Evolutionary conservation across 2,888 invertebrate species (phyloP).

Genomic region (Oscheius sp.): DNA sequence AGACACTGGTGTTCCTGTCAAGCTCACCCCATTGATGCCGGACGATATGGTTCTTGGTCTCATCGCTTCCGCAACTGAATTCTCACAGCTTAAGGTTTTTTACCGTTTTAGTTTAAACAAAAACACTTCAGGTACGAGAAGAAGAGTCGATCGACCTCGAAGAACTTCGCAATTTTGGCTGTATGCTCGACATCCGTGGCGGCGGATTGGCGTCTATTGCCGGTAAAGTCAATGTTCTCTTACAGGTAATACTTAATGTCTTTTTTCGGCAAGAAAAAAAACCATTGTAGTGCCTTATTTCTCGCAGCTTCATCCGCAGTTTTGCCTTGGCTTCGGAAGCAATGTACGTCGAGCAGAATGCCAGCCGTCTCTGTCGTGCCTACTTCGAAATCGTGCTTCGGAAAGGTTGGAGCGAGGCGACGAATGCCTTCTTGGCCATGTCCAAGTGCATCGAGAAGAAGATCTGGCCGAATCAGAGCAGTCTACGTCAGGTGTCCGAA

Average conservation of each 20-base stretch:
- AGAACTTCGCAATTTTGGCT: slow-evolving; percentile 81
- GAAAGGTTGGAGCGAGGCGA: slow-evolving; percentile 89
- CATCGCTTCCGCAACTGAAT: slow-evolving; percentile 92
- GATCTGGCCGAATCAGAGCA: slow-evolving; percentile 90
- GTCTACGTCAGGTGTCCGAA: slow-evolving; percentile 62
- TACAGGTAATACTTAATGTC: slow-evolving; percentile 79
- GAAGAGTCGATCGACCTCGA: slow-evolving; percentile 94
- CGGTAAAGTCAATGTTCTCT: slow-evolving; percentile 93
- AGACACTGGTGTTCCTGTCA: slow-evolving; percentile 51
- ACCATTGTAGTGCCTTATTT: slow-evolving; percentile 75
- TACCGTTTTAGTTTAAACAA: slow-evolving; percentile 30
- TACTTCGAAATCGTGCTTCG: slow-evolving; percentile 79
- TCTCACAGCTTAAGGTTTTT: slow-evolving; percentile 88
- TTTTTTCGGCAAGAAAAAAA: slow-evolving; percentile 6
- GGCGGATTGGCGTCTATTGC: slow-evolving; percentile 89
- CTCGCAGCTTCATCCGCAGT: slow-evolving; percentile 82
- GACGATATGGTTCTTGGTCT: slow-evolving; percentile 80
- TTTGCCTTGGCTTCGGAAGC: slow-evolving; percentile 90
- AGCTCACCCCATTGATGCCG: slow-evolving; percentile 76
- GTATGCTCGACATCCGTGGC: slow-evolving; percentile 84
- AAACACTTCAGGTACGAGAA: slow-evolving; percentile 82
- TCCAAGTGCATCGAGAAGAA: slow-evolving; percentile 93
- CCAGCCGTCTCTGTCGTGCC: slow-evolving; percentile 58
- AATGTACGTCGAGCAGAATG: slow-evolving; percentile 85
- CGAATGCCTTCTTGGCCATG: slow-evolving; percentile 85